Percentiles rank a stretch among this genome's conserved stretches.
phyloP scores from a whole-genome alignment of 1,140 invertebrate genomes.

The Calephelis virginiensis region DNA sequence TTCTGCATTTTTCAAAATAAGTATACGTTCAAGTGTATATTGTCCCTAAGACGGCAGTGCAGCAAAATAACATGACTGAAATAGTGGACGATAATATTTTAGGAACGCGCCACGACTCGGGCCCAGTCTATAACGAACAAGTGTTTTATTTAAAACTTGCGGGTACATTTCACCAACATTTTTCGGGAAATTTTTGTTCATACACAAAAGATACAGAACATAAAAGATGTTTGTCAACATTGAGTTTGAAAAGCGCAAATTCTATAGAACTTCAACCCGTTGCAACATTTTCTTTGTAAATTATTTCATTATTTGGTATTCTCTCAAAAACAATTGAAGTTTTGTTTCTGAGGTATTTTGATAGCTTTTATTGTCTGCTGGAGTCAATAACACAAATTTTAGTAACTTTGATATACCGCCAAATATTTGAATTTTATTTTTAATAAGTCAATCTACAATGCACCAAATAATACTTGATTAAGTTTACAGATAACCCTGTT shows the following conservation, averaged over 20 bases:
- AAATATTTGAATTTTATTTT: too few relatives aligned
- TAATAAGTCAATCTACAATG: too few relatives aligned
- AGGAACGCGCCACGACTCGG: conserved; percentile 18
- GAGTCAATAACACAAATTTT: too few relatives aligned
- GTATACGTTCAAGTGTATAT: background rate
- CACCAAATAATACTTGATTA: too few relatives aligned
- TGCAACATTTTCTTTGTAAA: background rate
- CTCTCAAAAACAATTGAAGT: too few relatives aligned
- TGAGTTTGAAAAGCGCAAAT: background rate
- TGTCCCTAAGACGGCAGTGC: conserved; percentile 19
- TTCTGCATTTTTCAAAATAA: background rate
- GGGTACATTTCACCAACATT: background rate
- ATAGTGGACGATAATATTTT: conserved; percentile 26
- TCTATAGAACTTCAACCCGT: background rate
- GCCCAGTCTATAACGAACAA: conserved; percentile 14
- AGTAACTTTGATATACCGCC: too few relatives aligned
- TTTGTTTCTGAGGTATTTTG: too few relatives aligned
- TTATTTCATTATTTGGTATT: background rate
- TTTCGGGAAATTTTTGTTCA: conserved; percentile 9
- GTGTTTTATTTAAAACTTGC: conserved; percentile 17
- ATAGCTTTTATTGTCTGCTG: too few relatives aligned
- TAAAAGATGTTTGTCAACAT: conserved; percentile 15
- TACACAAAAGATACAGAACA: conserved; percentile 8
- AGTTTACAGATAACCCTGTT: too few relatives aligned
- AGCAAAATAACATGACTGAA: conserved; percentile 27